Conservation (phyloP, 2,797 vertebrate genomes). For the Myiothlypis coronata region DNA sequence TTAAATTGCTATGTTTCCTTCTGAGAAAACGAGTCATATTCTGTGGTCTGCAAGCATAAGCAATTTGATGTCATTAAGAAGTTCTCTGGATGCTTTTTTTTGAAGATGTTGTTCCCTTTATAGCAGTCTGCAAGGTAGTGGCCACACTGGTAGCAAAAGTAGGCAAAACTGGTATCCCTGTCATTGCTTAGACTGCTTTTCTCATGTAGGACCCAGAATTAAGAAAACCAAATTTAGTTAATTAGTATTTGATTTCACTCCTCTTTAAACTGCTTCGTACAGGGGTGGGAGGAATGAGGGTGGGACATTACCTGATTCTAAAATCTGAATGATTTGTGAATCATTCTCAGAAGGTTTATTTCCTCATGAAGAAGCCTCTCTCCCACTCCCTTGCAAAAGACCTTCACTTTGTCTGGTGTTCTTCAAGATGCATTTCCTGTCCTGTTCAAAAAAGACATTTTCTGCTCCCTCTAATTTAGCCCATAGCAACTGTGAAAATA, state of each 20-base stretch:
- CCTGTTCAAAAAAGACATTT: not conserved
- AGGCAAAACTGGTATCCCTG: not conserved
- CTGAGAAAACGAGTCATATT: not conserved
- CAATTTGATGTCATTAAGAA: not conserved
- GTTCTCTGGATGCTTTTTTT: not conserved
- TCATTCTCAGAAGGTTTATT: not conserved
- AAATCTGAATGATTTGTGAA: not conserved
- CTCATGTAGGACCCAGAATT: accelerated
- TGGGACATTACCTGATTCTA: not conserved
- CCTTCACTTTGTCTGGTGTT: not conserved
- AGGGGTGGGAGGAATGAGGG: not conserved
- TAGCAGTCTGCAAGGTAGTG: not conserved
- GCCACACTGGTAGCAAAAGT: not conserved
- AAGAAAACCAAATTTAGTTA: not conserved
- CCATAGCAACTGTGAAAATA: not conserved
- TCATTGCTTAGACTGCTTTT: not conserved
- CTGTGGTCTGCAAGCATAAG: not conserved
- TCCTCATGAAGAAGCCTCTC: not conserved
- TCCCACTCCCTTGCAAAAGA: not conserved
- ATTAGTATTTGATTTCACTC: not conserved
- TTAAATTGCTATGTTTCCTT: not conserved
- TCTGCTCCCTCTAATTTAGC: not conserved
- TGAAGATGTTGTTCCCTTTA: not conserved
- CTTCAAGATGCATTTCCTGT: not conserved
- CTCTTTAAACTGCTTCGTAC: not conserved